Evolutionary conservation across 2,888 invertebrate species (phyloP).

Genomic region (Acleris laterana): DNA sequence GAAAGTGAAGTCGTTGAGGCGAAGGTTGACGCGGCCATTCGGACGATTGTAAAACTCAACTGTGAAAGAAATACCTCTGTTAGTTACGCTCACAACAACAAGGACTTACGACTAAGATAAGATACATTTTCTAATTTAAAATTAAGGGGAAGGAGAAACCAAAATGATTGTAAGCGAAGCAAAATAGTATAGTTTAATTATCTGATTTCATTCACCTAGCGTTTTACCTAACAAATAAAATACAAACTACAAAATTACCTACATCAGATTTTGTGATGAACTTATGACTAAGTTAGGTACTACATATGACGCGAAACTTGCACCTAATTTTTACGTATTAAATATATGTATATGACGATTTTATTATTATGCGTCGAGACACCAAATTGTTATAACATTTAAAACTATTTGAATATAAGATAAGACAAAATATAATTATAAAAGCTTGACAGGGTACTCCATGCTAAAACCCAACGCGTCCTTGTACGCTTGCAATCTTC

Average conservation of each 20-base stretch:
- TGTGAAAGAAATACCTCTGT: slow-evolving; percentile 42
- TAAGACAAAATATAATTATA: slow-evolving; percentile 12
- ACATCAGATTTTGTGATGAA: slow-evolving; percentile 17
- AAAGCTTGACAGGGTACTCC: slow-evolving; percentile 1
- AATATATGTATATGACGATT: slow-evolving; percentile 2
- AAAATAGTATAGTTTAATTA: slow-evolving; percentile 12
- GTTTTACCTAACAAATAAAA: slow-evolving; percentile 1
- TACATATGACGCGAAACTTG: slow-evolving; percentile 8
- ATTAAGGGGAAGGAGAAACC: slow-evolving; percentile 16
- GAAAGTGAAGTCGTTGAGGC: slow-evolving; percentile 73
- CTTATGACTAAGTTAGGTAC: slow-evolving; percentile 1
- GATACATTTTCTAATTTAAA: background rate
- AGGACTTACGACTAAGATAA: background rate
- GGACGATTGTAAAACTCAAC: slow-evolving; percentile 73
- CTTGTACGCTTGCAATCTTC: slow-evolving; percentile 62
- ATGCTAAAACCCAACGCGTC: slow-evolving; percentile 56
- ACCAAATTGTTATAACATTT: slow-evolving; percentile 6
- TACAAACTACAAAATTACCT: slow-evolving; percentile 16
- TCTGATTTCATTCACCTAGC: slow-evolving; percentile 16
- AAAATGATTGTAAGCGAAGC: slow-evolving; percentile 32
- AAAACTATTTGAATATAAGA: slow-evolving; percentile 2
- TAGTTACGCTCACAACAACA: background rate
- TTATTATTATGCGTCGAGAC: slow-evolving; percentile 26
- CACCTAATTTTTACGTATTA: background rate
- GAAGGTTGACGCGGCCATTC: slow-evolving; percentile 69